Conservation (phyloP, 2,888 invertebrate genomes). For the Dicyrtomina minuta region DNA sequence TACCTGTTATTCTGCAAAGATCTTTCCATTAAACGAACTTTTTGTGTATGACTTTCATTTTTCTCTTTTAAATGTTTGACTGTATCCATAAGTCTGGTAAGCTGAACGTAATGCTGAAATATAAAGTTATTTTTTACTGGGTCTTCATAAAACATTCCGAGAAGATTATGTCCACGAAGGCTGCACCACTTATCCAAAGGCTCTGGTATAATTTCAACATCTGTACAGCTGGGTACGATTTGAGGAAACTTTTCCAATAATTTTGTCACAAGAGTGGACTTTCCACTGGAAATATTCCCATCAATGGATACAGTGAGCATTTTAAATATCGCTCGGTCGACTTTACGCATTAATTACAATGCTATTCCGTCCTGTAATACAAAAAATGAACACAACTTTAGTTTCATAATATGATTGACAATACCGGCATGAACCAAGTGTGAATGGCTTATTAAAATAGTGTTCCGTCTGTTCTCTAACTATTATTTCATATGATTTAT, state of each 20-base stretch:
- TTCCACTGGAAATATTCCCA: conserved; percentile 51
- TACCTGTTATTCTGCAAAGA: conserved; percentile 57
- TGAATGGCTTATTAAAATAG: no score
- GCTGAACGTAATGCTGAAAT: conserved; percentile 62
- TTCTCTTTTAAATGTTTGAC: conserved; percentile 34
- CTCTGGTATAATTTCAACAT: conserved; percentile 51
- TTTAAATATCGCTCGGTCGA: conserved; percentile 9
- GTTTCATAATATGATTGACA: no score
- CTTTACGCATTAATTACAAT: no score
- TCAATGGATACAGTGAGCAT: conserved; percentile 50
- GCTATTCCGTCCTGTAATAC: no score
- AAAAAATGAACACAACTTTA: no score
- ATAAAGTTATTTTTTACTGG: conserved; percentile 60
- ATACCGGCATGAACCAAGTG: no score
- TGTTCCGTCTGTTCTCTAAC: no score
- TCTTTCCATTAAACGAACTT: conserved; percentile 56
- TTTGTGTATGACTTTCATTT: conserved; percentile 52
- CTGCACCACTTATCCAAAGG: conserved; percentile 56
- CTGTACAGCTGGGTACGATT: not conserved
- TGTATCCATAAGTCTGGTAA: conserved; percentile 58
- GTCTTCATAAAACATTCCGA: conserved; percentile 61
- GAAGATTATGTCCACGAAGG: conserved; percentile 55
- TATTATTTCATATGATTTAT: no score
- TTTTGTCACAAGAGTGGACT: conserved; percentile 46
- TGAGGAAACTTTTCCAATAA: conserved; percentile 32